Conservation (phyloP, 2,888 invertebrate species). For the Ernsta delagoae region DNA sequence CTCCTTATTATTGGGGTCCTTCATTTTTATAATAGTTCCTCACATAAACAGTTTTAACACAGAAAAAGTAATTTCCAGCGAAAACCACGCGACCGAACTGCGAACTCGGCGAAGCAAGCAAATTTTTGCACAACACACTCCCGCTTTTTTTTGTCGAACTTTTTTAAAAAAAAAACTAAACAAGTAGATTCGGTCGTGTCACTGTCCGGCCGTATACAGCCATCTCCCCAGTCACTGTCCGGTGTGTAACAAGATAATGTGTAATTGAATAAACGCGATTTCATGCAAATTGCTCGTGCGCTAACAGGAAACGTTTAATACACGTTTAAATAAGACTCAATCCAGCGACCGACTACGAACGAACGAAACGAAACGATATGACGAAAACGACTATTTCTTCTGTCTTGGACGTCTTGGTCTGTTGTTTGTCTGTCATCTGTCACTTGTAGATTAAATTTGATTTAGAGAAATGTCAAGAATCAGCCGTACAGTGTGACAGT, state of each 20-base stretch:
- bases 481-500: slow-evolving; percentile 53
- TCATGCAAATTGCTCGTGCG: slow-evolving; percentile 71
- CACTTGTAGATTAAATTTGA: slow-evolving; percentile 27
- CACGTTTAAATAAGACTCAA: slow-evolving; percentile 71
- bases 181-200: slow-evolving; percentile 52
- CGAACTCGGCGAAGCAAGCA: slow-evolving; percentile 15
- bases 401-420: too few species aligned
- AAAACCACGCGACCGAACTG: slow-evolving; percentile 47
- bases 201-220: slow-evolving; percentile 52
- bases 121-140: slow-evolving; percentile 37
- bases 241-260: slow-evolving; percentile 68
- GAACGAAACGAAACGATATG: too few species aligned
- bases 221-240: slow-evolving; percentile 64
- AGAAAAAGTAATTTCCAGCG: slow-evolving; percentile 60
- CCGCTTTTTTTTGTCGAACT: slow-evolving; percentile 41
- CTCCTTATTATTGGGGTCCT: slow-evolving; percentile 65
- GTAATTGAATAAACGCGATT: slow-evolving; percentile 79
- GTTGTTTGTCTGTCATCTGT: slow-evolving; percentile 1
- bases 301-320: slow-evolving; percentile 55
- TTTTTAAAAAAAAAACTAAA: slow-evolving; percentile 49
- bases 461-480: slow-evolving; percentile 30
- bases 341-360: slow-evolving; percentile 70
- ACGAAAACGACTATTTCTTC: too few species aligned
- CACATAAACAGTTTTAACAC: slow-evolving; percentile 49
- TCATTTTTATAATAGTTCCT: slow-evolving; percentile 63